Conservation (phyloP, 92 coral and sea anemone genomes). For the Umimayanthus kanabou region DNA sequence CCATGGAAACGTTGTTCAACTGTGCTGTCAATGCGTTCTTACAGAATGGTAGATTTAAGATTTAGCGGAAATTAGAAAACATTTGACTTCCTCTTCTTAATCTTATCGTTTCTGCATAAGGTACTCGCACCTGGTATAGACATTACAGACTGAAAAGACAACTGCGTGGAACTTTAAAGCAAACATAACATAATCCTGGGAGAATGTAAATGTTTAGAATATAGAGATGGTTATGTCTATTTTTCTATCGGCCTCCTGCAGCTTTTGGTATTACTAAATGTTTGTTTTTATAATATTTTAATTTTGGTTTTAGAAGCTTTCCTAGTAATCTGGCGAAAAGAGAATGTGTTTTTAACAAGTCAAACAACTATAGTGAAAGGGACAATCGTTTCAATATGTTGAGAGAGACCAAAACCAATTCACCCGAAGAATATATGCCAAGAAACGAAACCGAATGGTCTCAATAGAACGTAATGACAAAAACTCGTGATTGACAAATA, state of each 20-base stretch:
- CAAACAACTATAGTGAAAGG: background rate
- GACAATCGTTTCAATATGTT: background rate
- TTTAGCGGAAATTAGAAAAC: conserved; percentile 7
- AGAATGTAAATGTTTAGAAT: conserved; percentile 3
- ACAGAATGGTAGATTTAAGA: background rate
- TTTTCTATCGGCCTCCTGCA: conserved; percentile 26
- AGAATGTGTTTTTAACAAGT: background rate
- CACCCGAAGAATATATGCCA: background rate
- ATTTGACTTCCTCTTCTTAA: conserved; percentile 8
- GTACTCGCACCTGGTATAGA: background rate
- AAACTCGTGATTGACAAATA: background rate
- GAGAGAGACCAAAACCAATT: background rate
- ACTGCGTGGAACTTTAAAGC: background rate
- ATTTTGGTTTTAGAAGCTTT: background rate
- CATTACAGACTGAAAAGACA: background rate
- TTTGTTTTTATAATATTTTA: conserved; percentile 32
- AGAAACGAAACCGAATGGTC: background rate
- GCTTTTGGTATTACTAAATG: background rate
- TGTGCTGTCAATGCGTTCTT: background rate
- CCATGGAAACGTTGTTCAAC: background rate
- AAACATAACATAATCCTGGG: background rate
- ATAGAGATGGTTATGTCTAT: conserved; percentile 5
- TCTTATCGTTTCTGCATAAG: background rate
- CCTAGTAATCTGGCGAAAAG: background rate
- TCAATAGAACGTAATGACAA: background rate